Conservation (phyloP, 2,888 invertebrate species). For the Caenorhabditis imperialis region DNA sequence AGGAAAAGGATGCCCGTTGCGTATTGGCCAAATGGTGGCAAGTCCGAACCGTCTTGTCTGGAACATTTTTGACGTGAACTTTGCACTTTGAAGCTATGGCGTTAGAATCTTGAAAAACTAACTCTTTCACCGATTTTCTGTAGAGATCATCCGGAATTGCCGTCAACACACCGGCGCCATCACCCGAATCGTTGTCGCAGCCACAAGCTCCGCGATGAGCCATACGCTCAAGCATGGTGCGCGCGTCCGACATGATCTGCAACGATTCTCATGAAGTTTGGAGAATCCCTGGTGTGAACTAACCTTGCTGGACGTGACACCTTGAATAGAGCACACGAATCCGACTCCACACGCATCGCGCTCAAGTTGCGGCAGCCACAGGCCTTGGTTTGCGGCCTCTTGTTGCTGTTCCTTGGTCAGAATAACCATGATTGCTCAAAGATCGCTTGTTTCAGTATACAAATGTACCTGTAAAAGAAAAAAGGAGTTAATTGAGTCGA, state of each 20-base stretch:
- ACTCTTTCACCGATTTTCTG: slow-evolving; percentile 85
- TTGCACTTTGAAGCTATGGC: too few species aligned
- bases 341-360: slow-evolving; percentile 99
- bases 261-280: too few species aligned
- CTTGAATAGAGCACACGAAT: slow-evolving; percentile 98
- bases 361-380: slow-evolving; percentile 96
- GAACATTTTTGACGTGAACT: slow-evolving; percentile 24
- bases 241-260: slow-evolving; percentile 94
- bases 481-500: not conserved
- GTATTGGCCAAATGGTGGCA: slow-evolving; percentile 91
- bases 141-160: slow-evolving; percentile 97
- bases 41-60: slow-evolving; percentile 81
- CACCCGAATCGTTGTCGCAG: slow-evolving; percentile 99
- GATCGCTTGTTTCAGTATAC: slow-evolving; percentile 16
- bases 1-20: slow-evolving; percentile 97
- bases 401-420: slow-evolving; percentile 71
- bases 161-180: slow-evolving; percentile 96
- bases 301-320: slow-evolving; percentile 89
- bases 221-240: slow-evolving; percentile 95
- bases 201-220: slow-evolving; percentile 99
- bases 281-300: not conserved
- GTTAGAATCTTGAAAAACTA: too few species aligned
- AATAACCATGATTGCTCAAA: slow-evolving; percentile 69
- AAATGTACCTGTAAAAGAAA: slow-evolving; percentile 34
- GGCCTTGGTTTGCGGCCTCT: slow-evolving; percentile 80